Base-by-base conservation (phyloP, 2,888 invertebrate genomes). In the Tromatobia lineatoria region DNA sequence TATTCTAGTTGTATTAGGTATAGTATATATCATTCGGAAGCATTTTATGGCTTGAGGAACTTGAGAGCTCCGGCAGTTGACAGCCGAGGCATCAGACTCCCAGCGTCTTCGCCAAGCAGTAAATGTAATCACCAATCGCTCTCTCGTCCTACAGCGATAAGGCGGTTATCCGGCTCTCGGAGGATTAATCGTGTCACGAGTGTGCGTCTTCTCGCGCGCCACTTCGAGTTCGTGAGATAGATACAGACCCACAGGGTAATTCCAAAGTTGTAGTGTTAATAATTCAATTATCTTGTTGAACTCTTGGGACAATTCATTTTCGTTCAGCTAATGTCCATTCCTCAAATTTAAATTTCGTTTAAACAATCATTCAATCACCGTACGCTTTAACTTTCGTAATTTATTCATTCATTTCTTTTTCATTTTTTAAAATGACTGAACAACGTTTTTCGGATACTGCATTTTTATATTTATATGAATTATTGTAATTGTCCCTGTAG, bases 131-230 rank as follows among this genome's bases (percentile, higher is more conserved):
- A 50, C 50, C 71, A 25, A 25, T 42, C 47, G 47, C 38, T 79
- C 71, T 18, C 29, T 70, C 70, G 10, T 38, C 45, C 54, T 59
- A 50, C 34, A 52, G 50, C 61, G 78, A 79, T 79, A 79, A 79
- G 78, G 71, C 52, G 52, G 52, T 79, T 79, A 79, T 79, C 78
- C 52, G 52, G 42, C 52, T 54, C 71, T 42, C 15, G 47, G 77
- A 61, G 69, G 29, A 78, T 70, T 78, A 78, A 78, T 78, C 77
- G 77, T 70, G 59, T 70, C 69, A 78, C 69, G 50, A 64, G 75
- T 34, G 45, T 47, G 34, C 25, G 20, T 23, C 52, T 20, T 50
- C 54, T 13, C 29, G 29, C 20, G 66, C 52, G n/a, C 29, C 34
- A 23, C 61, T 69, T 59, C 47, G 59, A 70, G 20, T 69, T 38